Conservation (phyloP, 2,888 invertebrate species). For the Pimpla rufipes region DNA sequence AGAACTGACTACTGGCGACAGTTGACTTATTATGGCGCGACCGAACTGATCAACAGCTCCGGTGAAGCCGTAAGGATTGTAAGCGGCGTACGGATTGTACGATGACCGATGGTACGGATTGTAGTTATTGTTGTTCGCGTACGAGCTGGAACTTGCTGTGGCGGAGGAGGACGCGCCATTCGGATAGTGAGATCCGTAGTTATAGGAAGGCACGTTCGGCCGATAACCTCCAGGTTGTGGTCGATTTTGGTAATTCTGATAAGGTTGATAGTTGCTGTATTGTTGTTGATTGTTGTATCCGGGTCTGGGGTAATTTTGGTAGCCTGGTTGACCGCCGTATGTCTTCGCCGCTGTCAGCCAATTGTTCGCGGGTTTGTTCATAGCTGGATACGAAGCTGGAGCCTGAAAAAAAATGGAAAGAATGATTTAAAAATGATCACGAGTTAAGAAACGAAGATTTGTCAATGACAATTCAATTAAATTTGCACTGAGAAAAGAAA, state of each 20-base stretch:
- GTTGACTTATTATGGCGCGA: neutral
- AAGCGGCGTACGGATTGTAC: constrained; percentile 3
- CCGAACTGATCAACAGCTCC: constrained; percentile 44
- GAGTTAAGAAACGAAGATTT: neutral
- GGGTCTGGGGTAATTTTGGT: neutral
- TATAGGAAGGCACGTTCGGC: neutral
- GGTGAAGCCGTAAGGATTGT: constrained; percentile 7
- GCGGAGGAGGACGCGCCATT: neutral
- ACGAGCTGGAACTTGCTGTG: constrained; percentile 13
- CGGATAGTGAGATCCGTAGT: neutral
- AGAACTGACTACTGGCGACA: constrained; percentile 11
- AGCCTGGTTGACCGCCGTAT: neutral
- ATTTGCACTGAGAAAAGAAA: neutral
- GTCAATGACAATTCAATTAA: neutral
- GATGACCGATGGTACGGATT: constrained; percentile 4
- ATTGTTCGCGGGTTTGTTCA: neutral
- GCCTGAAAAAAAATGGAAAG: constrained; percentile 12
- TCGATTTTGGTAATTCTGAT: constrained; percentile 15
- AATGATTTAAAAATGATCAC: neutral
- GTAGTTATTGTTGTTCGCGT: constrained; percentile 6
- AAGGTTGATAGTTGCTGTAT: constrained; percentile 20
- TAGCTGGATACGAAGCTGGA: neutral
- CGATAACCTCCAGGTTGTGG: constrained; percentile 6
- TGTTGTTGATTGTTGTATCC: constrained; percentile 4
- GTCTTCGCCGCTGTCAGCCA: constrained; percentile 10